These are phyloP conservation scores for Drosophila tani DNA, from an alignment of 1,140 invertebrate genomes.

Conservation along the genomic window DNA sequence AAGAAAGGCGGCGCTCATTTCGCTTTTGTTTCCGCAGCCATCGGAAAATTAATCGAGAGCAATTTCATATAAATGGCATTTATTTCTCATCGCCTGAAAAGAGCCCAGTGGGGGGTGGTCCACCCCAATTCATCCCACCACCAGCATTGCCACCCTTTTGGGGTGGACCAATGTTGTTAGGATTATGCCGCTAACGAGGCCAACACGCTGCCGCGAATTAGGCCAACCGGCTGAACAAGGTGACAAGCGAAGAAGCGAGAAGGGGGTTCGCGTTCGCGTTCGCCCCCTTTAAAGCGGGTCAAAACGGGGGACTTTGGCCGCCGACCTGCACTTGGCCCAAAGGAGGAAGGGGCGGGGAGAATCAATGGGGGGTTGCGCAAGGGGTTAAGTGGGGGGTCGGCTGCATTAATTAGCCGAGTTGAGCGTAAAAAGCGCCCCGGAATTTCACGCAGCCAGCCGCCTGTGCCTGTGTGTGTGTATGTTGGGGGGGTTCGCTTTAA, in stretches of 20 bases:
- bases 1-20: conserved; percentile 23
- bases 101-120: conserved; percentile 7
- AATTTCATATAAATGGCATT: conserved; percentile 70
- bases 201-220: conserved; percentile 61
- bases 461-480: not conserved
- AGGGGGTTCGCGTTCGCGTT: not conserved
- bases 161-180: conserved; percentile 45
- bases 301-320: conserved; percentile 22
- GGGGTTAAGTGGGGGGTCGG: conserved; percentile 19
- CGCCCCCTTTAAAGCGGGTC: conserved; percentile 14
- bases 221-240: conserved; percentile 48
- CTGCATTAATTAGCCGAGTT: conserved; percentile 33
- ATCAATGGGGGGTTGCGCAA: conserved; percentile 29
- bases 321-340: conserved; percentile 22
- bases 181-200: conserved; percentile 74
- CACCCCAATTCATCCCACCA: too few relatives aligned
- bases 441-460: not conserved
- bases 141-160: not conserved
- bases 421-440: conserved; percentile 29
- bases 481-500: conserved; percentile 17
- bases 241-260: conserved; percentile 9
- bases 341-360: conserved; percentile 1
- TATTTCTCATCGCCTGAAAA: conserved; percentile 45
- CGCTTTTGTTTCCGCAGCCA: conserved; percentile 42
- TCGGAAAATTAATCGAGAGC: conserved; percentile 67